These are phyloP conservation scores for Apamea epomidion DNA, from an alignment of 2,888 invertebrate genomes.

Conservation along the genomic window DNA sequence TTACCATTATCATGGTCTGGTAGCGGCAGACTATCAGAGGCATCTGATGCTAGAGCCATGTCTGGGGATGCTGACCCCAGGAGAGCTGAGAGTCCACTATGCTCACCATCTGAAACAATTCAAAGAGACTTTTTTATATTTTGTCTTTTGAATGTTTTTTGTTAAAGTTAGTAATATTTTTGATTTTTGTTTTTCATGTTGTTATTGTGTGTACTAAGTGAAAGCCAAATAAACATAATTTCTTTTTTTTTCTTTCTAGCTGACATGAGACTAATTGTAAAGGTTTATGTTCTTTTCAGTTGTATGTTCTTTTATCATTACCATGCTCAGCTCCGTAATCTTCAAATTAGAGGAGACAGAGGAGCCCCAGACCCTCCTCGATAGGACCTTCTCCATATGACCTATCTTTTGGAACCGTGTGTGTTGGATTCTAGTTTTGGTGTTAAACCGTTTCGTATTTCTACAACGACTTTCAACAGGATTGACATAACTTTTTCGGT, in stretches of 20 bases:
- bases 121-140: background rate
- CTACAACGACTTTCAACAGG: background rate
- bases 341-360: background rate
- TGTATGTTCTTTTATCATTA: background rate
- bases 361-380: background rate
- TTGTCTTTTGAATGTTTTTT: slow-evolving; percentile 26
- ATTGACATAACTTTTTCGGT: background rate
- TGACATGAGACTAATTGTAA: background rate
- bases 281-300: background rate
- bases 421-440: background rate
- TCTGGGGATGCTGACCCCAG: slow-evolving; percentile 86
- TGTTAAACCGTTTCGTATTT: background rate
- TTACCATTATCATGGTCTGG: slow-evolving; percentile 88
- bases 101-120: slow-evolving; percentile 81
- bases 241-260: background rate
- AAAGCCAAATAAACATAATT: background rate
- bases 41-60: slow-evolving; percentile 84
- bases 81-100: slow-evolving; percentile 83
- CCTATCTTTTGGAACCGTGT: background rate
- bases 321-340: background rate
- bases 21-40: slow-evolving; percentile 86
- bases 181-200: background rate
- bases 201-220: background rate
- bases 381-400: background rate
- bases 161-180: background rate